Conservation (phyloP, 2,113 vertebrate species). For the human (Homo sapiens) region GRCh38 chr14:36859001-36859500, state of each 20-base stretch:
- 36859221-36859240: background rate
- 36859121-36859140: background rate
- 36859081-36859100: constrained; percentile 24
- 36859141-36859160: background rate
- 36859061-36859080: background rate
- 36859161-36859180: background rate
- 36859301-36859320: background rate
- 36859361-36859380: background rate
- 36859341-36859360: background rate
- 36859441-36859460: background rate
- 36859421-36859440: background rate
- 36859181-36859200: background rate
- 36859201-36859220: background rate
- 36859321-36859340: background rate
- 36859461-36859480: background rate
- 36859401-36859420: background rate
- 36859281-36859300: background rate
- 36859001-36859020: constrained; percentile 1
- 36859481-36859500: background rate
- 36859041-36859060: background rate
- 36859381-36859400: background rate
- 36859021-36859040: constrained; percentile 9
- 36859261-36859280: background rate
- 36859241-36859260: background rate
- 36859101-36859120: constrained; percentile 2